Evolutionary conservation across 2,113 vertebrate species (phyloP), one percentile per base, ranked within the genome.

Genomic region (Australoheros scitulus): DNA sequence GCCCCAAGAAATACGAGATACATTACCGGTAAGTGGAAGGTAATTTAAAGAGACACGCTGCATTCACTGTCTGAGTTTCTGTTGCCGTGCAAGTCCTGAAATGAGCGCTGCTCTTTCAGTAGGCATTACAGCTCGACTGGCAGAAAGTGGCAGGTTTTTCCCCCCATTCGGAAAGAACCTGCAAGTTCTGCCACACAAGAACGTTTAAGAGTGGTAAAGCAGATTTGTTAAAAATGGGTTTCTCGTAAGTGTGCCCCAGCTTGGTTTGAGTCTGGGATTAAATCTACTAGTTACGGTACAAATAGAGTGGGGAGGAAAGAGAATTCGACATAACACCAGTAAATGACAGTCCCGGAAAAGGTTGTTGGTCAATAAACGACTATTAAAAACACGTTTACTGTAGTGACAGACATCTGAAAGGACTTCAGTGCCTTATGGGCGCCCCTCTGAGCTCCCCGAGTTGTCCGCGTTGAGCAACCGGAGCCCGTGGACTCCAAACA

Each of bases 1-100:
- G 59, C 50, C 26, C n/a, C 52, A 29, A 56, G 58, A 78, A 82
- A 89, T 61, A 58, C 18, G 52, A 75, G 72, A 38, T 76, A 76
- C n/a, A 72, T 72, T 72, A 72, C 47, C 43, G 47, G 47, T 29
- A 72, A 72, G 47, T 55, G 68, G 47, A 34, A 72, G 47, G 68
- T 8, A 72, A 72, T 72, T 72, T 72, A 72, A 83, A 65, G 76
- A 70, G 32, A 56, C 75, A 14, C 29, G 52, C 24, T 52, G 2
- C 15, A 11, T 59, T 41, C 56, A 81, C 29, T 8, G 65, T 60
- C 24, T 32, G 78, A 43, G 29, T 68, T 41, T 20, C 20, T 58
- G 11, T 7, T 26, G 60, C 26, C 4, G 24, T 70, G 4, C 3
- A 57, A 24, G 38, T 79, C 22, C 52, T 72, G 47, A 72, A 55